Evolutionary conservation across 2,797 vertebrate species (phyloP), one percentile per base, ranked within the genome.

Genomic region (Coregonus ussuriensis): DNA sequence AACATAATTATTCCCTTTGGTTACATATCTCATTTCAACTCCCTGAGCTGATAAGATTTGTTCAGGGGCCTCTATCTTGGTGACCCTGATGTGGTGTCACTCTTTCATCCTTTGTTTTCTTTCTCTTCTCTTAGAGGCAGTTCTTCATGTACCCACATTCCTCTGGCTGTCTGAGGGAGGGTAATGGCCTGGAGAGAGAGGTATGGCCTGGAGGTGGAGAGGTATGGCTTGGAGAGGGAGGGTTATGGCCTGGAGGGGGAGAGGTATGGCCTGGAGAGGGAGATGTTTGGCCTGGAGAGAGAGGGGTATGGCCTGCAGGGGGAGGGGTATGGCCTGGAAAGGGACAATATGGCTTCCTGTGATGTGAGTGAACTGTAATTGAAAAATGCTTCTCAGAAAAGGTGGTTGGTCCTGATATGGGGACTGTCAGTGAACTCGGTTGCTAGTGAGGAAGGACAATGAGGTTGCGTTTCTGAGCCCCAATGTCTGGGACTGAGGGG

Each of bases 1-100:
- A 86, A 82, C 52, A 80, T 86, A 87, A 91, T 91, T 91, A 89
- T 86, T 88, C 75, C 79, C 77, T 86, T 87, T 86, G 84, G 84
- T 89, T 78, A 83, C 73, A 65, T 83, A 80, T 85, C 77, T 88
- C 78, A 88, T 85, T 88, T 82, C 13, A 59, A 62, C 52, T 75
- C 74, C 81, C 63, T 73, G 74, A 67, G 68, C 75, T 68, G 85
- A 88, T 86, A 80, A 82, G 77, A 85, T 86, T 83, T 82, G 79
- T 87, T 86, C 79, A 21, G 53, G 79, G 47, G 18, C 53, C 3
- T 54, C 59, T 65, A 81, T 86, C 82, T 70, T 68, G 77, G 31
- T 83, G 77, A 86, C 83, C 79, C 77, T 73, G 66, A 75, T 33
- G 21, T 63, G 37, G 78, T 52, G 72, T 68, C 5, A 1, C 59